phyloP scores from a whole-genome alignment of 1,140 invertebrate species.

The Idris sp. region DNA sequence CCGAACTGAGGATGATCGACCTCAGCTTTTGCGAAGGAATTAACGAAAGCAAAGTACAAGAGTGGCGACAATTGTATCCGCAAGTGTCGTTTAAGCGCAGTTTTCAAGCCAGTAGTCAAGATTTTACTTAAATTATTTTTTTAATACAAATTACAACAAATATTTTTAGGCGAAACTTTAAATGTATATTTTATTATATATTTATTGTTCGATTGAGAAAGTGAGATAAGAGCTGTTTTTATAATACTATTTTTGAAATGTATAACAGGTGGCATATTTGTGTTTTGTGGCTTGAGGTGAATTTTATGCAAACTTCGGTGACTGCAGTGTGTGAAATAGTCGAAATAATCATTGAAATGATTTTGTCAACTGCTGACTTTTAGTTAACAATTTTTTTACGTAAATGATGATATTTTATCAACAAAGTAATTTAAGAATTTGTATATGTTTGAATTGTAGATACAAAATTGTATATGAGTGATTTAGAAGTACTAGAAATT shows the following conservation, averaged over 20 bases:
- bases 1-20: constrained; percentile 86
- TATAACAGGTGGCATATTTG: too few relatives aligned
- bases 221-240: too few relatives aligned
- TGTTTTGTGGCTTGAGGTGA: too few relatives aligned
- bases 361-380: too few relatives aligned
- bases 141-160: too few relatives aligned
- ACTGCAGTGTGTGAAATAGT: not conserved
- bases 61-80: constrained; percentile 81
- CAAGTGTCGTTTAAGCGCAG: constrained; percentile 82
- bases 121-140: constrained; percentile 41
- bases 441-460: constrained; percentile 1
- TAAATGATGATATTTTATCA: too few relatives aligned
- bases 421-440: too few relatives aligned
- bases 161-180: too few relatives aligned
- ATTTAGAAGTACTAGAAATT: not conserved
- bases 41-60: constrained; percentile 82
- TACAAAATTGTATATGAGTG: not conserved
- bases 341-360: not conserved
- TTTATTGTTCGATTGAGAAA: too few relatives aligned
- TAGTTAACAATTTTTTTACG: constrained; percentile 2
- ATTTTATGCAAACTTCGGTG: too few relatives aligned
- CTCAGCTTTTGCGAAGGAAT: constrained; percentile 92
- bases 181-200: too few relatives aligned
- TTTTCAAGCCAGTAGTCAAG: constrained; percentile 67
- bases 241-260: too few relatives aligned